Percentiles rank a stretch among this genome's conserved stretches.
These are phyloP conservation scores for Amazona ochrocephala DNA, from an alignment of 2,797 vertebrate species.

Conservation along the genomic window DNA sequence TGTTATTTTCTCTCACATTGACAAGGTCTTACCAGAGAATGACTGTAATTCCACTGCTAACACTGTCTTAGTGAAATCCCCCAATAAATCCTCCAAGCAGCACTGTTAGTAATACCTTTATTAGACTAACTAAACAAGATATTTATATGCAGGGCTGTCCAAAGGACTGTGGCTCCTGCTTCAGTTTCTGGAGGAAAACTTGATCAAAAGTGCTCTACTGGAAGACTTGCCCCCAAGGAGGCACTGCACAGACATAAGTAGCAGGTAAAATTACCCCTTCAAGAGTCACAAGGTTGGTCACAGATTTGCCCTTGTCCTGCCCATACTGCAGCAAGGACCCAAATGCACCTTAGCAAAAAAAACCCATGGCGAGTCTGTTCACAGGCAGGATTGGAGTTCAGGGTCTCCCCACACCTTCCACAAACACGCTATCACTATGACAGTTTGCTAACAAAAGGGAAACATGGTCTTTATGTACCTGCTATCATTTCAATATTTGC, in stretches of 20 bases:
- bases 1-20: conserved; percentile 67
- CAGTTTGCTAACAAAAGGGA: neutral
- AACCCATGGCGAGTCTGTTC: rapidly evolving
- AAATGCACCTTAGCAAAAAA: neutral
- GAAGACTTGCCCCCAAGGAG: neutral
- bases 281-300: neutral
- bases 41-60: conserved; percentile 74
- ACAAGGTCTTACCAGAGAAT: conserved; percentile 69
- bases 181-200: conserved; percentile 22
- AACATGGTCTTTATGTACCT: neutral
- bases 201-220: neutral
- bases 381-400: neutral
- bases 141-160: conserved; percentile 66
- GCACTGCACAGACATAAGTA: neutral
- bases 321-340: neutral
- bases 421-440: neutral
- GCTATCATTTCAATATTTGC: neutral
- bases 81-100: conserved; percentile 79
- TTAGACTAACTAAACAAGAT: conserved; percentile 75
- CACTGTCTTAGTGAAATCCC: conserved; percentile 76
- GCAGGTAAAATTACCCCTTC: neutral
- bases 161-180: conserved; percentile 19
- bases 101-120: conserved; percentile 72
- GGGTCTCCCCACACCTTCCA: neutral
- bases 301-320: neutral